Evolutionary conservation across 2,113 vertebrate genomes (phyloP).

Genomic region (Gobio gobio): DNA sequence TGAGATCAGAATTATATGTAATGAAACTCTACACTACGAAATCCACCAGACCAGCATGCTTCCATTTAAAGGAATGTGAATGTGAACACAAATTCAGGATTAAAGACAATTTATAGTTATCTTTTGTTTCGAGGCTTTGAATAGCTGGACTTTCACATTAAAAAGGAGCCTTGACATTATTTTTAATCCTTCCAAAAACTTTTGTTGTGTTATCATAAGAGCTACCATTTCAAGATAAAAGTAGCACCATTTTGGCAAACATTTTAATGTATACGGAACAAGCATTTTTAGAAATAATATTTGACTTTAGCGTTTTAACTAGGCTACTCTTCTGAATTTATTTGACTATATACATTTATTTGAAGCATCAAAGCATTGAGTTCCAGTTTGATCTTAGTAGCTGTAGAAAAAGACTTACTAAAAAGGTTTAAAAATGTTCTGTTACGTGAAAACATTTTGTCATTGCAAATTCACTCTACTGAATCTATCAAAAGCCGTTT

Average conservation of each 20-base stretch:
- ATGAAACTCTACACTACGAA: slow-evolving; percentile 35
- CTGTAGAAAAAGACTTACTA: background rate
- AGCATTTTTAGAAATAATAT: background rate
- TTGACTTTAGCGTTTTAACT: background rate
- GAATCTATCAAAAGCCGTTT: background rate
- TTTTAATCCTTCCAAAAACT: background rate
- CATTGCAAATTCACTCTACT: background rate
- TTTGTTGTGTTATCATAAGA: background rate
- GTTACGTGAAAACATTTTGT: background rate
- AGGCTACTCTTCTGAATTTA: background rate
- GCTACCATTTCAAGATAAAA: background rate
- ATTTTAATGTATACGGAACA: background rate
- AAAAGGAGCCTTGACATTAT: background rate
- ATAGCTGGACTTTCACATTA: background rate
- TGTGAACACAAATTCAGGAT: slow-evolving; percentile 40
- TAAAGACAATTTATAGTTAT: slow-evolving; percentile 18
- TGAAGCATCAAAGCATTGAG: background rate
- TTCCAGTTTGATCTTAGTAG: background rate
- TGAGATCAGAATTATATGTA: slow-evolving; percentile 59
- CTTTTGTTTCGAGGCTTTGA: background rate
- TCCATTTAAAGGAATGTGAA: slow-evolving; percentile 38
- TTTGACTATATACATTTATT: background rate
- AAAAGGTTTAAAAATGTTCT: background rate
- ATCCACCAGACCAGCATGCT: slow-evolving; percentile 43
- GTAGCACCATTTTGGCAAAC: background rate